These are phyloP conservation scores for Crenuchus spilurus DNA, from an alignment of 2,797 vertebrate genomes.

Conservation along the genomic window DNA sequence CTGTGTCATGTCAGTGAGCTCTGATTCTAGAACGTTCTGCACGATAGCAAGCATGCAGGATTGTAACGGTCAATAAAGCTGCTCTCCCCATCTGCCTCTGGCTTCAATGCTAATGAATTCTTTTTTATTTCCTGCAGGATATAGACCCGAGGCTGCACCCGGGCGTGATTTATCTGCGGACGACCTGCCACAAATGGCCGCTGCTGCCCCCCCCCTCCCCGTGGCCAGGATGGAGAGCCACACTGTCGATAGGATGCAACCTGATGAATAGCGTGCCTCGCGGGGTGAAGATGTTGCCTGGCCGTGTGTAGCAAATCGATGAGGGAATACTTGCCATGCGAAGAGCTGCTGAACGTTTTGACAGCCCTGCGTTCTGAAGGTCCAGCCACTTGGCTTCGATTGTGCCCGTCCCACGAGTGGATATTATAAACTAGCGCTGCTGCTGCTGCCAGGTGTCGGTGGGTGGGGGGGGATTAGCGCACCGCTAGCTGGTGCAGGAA, in stretches of 20 bases:
- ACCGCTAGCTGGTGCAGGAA: slow-evolving; percentile 30
- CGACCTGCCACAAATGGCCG: slow-evolving; percentile 76
- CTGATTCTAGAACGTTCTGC: slow-evolving; percentile 48
- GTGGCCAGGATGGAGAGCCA: slow-evolving; percentile 80
- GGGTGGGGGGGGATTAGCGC: slow-evolving; percentile 30
- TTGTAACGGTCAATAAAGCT: slow-evolving; percentile 49
- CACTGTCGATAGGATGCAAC: slow-evolving; percentile 77
- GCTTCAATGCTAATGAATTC: slow-evolving; percentile 57
- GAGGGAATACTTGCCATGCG: slow-evolving; percentile 77
- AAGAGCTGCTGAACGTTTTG: slow-evolving; percentile 74
- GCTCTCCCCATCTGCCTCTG: slow-evolving; percentile 33
- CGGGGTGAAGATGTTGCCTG: slow-evolving; percentile 79
- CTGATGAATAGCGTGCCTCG: slow-evolving; percentile 74
- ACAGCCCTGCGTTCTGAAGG: slow-evolving; percentile 72
- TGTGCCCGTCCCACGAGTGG: slow-evolving; percentile 67
- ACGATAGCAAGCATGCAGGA: slow-evolving; percentile 43
- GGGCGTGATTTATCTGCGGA: slow-evolving; percentile 80
- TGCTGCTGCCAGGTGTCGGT: slow-evolving; percentile 57
- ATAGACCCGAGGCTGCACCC: slow-evolving; percentile 77
- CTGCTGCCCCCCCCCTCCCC: slow-evolving; percentile 50
- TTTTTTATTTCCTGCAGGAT: slow-evolving; percentile 86
- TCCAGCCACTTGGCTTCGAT: slow-evolving; percentile 69
- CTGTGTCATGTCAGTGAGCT: slow-evolving; percentile 41
- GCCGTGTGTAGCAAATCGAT: slow-evolving; percentile 71
- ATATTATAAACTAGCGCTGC: slow-evolving; percentile 74